Conservation (phyloP, 92 coral and sea anemone species). For the Phenganax marumi region DNA sequence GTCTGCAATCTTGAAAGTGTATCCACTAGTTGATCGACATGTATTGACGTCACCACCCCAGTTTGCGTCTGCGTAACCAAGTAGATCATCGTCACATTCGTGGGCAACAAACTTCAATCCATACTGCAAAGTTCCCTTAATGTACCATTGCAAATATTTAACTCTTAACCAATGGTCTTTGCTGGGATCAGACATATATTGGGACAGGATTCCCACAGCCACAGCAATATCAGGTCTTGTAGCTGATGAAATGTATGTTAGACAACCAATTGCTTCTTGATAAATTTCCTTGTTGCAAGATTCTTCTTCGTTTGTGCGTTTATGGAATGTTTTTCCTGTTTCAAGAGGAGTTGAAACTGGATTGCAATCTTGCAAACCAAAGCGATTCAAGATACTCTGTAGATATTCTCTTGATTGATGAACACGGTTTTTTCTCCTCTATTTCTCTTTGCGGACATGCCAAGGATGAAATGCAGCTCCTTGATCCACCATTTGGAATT, state of each 20-base stretch:
- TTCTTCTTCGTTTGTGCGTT: constrained; percentile 22
- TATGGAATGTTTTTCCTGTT: constrained; percentile 32
- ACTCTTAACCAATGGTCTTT: constrained; percentile 43
- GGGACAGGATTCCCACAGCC: constrained; percentile 31
- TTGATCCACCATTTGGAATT: constrained; percentile 30
- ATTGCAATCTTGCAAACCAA: constrained; percentile 36
- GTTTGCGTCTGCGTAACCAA: constrained; percentile 45
- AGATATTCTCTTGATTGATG: constrained; percentile 28
- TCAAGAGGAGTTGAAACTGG: constrained; percentile 43
- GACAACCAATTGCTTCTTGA: constrained; percentile 38
- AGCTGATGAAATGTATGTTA: constrained; percentile 22
- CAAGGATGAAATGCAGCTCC: constrained; percentile 26
- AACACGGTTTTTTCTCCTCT: background rate
- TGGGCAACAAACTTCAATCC: constrained; percentile 31
- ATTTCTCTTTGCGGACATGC: constrained; percentile 33
- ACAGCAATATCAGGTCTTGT: constrained; percentile 42
- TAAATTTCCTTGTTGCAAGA: constrained; percentile 11
- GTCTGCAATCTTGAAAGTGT: constrained; percentile 38
- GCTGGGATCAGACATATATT: constrained; percentile 43
- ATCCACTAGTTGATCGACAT: constrained; percentile 38
- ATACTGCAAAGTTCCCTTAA: constrained; percentile 42
- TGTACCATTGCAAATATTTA: constrained; percentile 38
- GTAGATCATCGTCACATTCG: constrained; percentile 24
- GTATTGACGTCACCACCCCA: constrained; percentile 48
- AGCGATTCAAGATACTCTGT: constrained; percentile 18